A percentile compares a stretch with the other conserved stretches of the same genome.
These are phyloP conservation scores for Eupeodes luniger DNA, from an alignment of 2,888 invertebrate species.

Conservation along the genomic window DNA sequence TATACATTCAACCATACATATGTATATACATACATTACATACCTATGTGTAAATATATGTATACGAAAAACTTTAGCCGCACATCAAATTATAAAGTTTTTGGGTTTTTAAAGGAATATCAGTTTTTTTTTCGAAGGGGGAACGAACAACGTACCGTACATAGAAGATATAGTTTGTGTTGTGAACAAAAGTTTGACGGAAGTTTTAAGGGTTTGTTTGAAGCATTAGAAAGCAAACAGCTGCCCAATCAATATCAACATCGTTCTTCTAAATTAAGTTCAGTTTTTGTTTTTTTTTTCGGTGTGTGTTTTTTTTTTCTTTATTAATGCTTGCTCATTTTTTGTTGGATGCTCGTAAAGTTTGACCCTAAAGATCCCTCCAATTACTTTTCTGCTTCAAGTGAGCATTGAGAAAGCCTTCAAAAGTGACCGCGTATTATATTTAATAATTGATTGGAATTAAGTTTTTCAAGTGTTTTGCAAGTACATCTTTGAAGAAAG, in stretches of 20 bases:
- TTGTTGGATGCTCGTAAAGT: background rate
- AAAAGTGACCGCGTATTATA: background rate
- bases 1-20: too few species aligned
- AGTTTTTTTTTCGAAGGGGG: too few species aligned
- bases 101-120: background rate
- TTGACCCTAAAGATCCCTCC: conserved; percentile 9
- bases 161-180: conserved; percentile 37
- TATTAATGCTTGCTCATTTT: background rate
- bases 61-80: conserved; percentile 57
- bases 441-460: conserved; percentile 26
- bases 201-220: conserved; percentile 61
- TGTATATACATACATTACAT: background rate
- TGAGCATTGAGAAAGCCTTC: background rate
- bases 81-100: conserved; percentile 68
- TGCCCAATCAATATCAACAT: conserved; percentile 67
- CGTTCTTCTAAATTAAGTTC: conserved; percentile 26
- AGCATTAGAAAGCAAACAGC: conserved; percentile 41
- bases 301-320: background rate
- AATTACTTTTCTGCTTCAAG: conserved; percentile 13
- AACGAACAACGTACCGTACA: too few species aligned
- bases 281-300: background rate
- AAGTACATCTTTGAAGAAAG: background rate
- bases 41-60: too few species aligned
- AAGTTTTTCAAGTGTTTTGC: background rate
- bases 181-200: conserved; percentile 52